These are phyloP conservation scores for Karalla daura DNA, from an alignment of 2,797 vertebrate genomes.

Conservation along the genomic window DNA sequence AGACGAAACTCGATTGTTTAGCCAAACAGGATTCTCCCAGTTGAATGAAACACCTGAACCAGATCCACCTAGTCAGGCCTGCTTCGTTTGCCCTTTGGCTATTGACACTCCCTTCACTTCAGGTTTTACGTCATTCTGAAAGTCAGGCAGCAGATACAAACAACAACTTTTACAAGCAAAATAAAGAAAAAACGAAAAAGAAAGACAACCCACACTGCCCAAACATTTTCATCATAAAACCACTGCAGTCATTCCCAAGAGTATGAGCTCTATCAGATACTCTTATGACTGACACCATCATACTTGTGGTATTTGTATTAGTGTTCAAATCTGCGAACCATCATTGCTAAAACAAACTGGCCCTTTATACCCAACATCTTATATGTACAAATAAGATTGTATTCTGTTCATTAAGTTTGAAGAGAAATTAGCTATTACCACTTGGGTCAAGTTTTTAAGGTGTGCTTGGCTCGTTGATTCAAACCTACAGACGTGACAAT, in stretches of 20 bases:
- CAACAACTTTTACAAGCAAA: not conserved
- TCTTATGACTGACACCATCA: no score
- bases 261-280: no score
- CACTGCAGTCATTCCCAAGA: no score
- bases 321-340: not conserved
- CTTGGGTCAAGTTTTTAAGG: not conserved
- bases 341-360: not conserved
- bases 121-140: slow-evolving; percentile 10
- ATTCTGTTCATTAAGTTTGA: no score
- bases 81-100: not conserved
- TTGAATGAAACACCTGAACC: slow-evolving; percentile 7
- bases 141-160: slow-evolving; percentile 18
- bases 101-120: slow-evolving; percentile 3
- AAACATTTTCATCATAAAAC: no score
- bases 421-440: not conserved
- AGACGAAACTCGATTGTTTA: not conserved
- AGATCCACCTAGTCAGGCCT: slow-evolving; percentile 1
- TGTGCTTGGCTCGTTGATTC: not conserved
- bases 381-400: no score
- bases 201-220: no score
- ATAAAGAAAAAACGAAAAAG: no score
- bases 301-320: no score
- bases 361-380: not conserved
- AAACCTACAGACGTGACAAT: not conserved
- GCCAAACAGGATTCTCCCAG: not conserved